phyloP scores from a whole-genome alignment of 2,113 vertebrate species.

The Corydoras sp. region DNA sequence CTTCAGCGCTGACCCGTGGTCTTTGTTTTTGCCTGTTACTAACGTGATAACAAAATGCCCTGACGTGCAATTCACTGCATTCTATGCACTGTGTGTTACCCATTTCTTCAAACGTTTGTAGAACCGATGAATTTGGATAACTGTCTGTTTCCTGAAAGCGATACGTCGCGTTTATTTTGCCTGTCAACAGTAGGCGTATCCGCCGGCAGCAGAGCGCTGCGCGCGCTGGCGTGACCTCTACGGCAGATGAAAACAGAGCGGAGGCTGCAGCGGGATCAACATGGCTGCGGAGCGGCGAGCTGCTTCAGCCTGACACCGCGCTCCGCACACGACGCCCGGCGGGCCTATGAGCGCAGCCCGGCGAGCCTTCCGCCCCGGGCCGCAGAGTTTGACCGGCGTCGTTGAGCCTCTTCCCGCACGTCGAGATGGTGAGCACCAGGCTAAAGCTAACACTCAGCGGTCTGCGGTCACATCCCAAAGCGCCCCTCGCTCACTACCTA shows the following conservation, averaged over 20 bases:
- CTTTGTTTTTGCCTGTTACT: too few species aligned
- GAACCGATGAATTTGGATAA: neutral
- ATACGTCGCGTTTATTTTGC: neutral
- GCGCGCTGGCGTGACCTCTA: conserved; percentile 70
- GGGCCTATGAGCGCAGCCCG: conserved; percentile 68
- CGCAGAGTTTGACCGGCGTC: conserved; percentile 58
- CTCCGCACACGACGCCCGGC: conserved; percentile 43
- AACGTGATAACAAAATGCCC: too few species aligned
- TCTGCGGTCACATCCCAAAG: neutral
- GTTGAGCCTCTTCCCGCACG: conserved; percentile 58
- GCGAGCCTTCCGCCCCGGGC: conserved; percentile 60
- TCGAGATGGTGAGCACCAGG: conserved; percentile 68
- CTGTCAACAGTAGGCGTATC: conserved; percentile 45
- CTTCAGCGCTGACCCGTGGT: too few species aligned
- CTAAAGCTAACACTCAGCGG: conserved; percentile 15
- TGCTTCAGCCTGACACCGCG: conserved; percentile 38
- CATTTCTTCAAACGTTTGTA: too few species aligned
- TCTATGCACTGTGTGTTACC: too few species aligned
- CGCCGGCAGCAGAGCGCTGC: conserved; percentile 29
- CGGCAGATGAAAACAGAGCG: conserved; percentile 68
- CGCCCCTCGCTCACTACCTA: neutral
- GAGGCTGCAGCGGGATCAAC: conserved; percentile 51
- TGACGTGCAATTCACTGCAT: too few species aligned
- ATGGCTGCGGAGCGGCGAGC: conserved; percentile 49
- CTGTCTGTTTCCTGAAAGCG: neutral